These are phyloP conservation scores for Gari tellinella DNA, from an alignment of 2,888 invertebrate genomes.

Conservation along the genomic window DNA sequence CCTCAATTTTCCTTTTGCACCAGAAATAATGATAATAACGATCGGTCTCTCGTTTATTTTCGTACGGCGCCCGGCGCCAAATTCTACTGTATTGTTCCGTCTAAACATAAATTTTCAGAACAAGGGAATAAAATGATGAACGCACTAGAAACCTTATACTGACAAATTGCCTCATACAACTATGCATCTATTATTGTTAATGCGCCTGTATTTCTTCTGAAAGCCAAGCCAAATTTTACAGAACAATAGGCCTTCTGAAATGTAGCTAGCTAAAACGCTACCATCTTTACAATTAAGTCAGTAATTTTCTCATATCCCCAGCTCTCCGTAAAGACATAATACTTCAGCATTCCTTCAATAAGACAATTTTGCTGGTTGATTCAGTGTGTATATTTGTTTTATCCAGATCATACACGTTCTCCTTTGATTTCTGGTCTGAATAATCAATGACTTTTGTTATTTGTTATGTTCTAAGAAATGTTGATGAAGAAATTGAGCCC, in stretches of 20 bases:
- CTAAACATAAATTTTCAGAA: slow-evolving; percentile 28
- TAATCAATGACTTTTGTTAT: too few relatives aligned
- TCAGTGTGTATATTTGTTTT: too few relatives aligned
- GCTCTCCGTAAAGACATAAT: neutral
- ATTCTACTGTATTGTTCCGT: slow-evolving; percentile 1
- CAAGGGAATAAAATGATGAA: slow-evolving; percentile 30
- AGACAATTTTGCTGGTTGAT: too few relatives aligned
- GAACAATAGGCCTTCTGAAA: too few relatives aligned
- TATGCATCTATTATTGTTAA: slow-evolving; percentile 36
- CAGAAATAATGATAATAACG: neutral
- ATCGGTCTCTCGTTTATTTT: slow-evolving; percentile 6
- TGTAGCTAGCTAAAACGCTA: too few relatives aligned
- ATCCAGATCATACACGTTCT: too few relatives aligned
- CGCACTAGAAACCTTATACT: slow-evolving; percentile 44
- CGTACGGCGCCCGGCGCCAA: slow-evolving; percentile 17
- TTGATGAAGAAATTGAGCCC: too few relatives aligned
- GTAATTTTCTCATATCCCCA: too few relatives aligned
- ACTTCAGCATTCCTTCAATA: neutral
- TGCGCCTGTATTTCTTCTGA: slow-evolving; percentile 31
- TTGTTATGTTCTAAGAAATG: too few relatives aligned
- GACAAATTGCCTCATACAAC: slow-evolving; percentile 53
- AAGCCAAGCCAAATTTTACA: too few relatives aligned
- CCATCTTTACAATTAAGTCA: too few relatives aligned
- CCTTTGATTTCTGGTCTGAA: too few relatives aligned
- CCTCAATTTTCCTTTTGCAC: neutral